Percentiles rank a stretch among this genome's conserved stretches.
Evolutionary conservation across 2,113 vertebrate genomes (phyloP).

Genomic region (Craseonycteris thonglongyai): DNA sequence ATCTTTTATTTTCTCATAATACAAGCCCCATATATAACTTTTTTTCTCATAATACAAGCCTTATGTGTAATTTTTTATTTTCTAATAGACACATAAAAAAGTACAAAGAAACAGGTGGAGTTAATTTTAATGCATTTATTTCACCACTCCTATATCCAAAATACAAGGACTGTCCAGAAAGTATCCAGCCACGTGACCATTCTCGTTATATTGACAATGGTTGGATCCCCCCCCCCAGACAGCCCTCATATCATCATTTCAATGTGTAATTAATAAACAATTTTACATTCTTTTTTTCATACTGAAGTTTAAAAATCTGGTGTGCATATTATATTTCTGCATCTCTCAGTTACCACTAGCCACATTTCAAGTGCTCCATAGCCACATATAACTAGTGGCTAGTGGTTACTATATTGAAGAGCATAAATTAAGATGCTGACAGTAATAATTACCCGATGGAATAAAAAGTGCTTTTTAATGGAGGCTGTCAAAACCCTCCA

Average conservation of each 20-base stretch:
- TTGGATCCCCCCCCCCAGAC: no score
- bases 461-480: not conserved
- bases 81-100: not conserved
- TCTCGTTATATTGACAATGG: no score
- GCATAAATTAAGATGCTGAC: not conserved
- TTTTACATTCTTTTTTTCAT: not conserved
- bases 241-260: not conserved
- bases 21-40: not conserved
- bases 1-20: not conserved
- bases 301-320: not conserved
- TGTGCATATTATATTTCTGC: not conserved
- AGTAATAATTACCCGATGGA: not conserved
- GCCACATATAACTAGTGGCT: not conserved
- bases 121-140: conserved; percentile 25
- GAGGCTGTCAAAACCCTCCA: not conserved
- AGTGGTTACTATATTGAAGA: not conserved
- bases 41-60: not conserved
- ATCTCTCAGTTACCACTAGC: not conserved
- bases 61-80: not conserved
- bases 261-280: not conserved
- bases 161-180: no score
- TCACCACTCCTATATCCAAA: not conserved
- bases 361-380: not conserved
- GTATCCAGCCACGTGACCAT: no score
- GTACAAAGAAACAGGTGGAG: not conserved